Evolutionary conservation across 2,888 invertebrate species (phyloP), one percentile per base, ranked within the genome.

Genomic region (Lymantria monacha): DNA sequence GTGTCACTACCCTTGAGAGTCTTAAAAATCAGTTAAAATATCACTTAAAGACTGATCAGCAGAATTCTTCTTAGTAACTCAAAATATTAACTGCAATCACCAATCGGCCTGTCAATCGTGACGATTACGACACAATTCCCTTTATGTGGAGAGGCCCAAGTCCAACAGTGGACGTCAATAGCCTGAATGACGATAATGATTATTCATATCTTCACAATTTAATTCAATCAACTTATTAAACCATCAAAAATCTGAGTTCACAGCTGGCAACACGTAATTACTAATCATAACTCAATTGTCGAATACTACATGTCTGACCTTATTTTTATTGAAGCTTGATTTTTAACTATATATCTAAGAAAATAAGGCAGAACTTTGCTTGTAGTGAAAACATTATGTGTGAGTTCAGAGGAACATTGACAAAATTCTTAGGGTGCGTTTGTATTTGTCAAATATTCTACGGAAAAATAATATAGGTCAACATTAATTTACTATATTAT

Each of bases 221-320:
- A 22, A 22, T 22, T 22, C 22, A 22, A 22, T 63, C n/a, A n/a
- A 50, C 33, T 50, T 54, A 63, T 55, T 49, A 57, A 46, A 46
- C 49, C 46, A 60, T 58, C 52, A 63, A 54, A 55, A 59, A 63
- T 53, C 49, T 54, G 13, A 56, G 49, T 59, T 63, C 60, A 63
- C 65, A 66, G 61, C 47, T 57, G 54, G 49, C 46, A 40, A 43
- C 44, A 38, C 43, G 55, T 49, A 57, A 57, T 63, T 71, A 70
- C 59, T 64, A 71, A 70, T 49, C 59, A 57, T 63, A 72, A 70
- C 59, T 64, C 72, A 70, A 74, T 74, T 74, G 72, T 64, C 66
- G 59, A 69, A 70, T 55, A 61, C 59, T 54, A 63, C 3, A 72
- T 67, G 72, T 66, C 57, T 72, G 73, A 69, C 72, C 74, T 61